Conservation (phyloP, 2,797 vertebrate species). For the Amblyopsis hoosieri region DNA sequence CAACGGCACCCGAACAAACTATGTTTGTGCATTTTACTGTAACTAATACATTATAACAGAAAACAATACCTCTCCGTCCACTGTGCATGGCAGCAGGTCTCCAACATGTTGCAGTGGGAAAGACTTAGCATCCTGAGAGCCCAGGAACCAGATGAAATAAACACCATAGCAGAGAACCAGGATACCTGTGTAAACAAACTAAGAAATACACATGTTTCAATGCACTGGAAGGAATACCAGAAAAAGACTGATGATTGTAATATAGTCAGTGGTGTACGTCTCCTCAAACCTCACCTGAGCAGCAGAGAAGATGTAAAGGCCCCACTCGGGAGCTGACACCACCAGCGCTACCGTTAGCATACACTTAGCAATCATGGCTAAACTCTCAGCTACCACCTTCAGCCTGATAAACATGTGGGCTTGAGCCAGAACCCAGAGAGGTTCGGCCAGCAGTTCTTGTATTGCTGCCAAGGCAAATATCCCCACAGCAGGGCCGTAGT, state of each 20-base stretch:
- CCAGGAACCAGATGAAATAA: slow-evolving; percentile 87
- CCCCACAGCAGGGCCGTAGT: slow-evolving; percentile 87
- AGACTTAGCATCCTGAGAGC: slow-evolving; percentile 80
- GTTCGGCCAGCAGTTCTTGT: slow-evolving; percentile 91
- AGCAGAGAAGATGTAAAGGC: slow-evolving; percentile 90
- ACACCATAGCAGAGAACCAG: slow-evolving; percentile 85
- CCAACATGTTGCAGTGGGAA: slow-evolving; percentile 83
- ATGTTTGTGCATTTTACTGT: too few relatives aligned
- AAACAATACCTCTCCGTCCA: slow-evolving; percentile 77
- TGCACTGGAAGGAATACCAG: not conserved
- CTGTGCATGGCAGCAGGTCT: slow-evolving; percentile 82
- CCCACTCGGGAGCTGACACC: slow-evolving; percentile 85
- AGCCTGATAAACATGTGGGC: slow-evolving; percentile 91
- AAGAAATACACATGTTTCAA: slow-evolving; percentile 14
- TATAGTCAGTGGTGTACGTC: too few relatives aligned
- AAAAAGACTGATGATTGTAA: not conserved
- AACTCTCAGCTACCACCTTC: slow-evolving; percentile 93
- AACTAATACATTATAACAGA: too few relatives aligned
- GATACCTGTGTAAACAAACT: slow-evolving; percentile 88
- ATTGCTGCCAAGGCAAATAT: slow-evolving; percentile 88
- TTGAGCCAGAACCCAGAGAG: slow-evolving; percentile 94
- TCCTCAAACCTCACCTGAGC: slow-evolving; percentile 83
- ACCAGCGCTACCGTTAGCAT: slow-evolving; percentile 85
- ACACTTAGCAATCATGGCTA: slow-evolving; percentile 89
- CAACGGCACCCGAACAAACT: too few relatives aligned